These are phyloP conservation scores for Euura saliciscinereae DNA, from an alignment of 1,140 invertebrate species.

Conservation along the genomic window DNA sequence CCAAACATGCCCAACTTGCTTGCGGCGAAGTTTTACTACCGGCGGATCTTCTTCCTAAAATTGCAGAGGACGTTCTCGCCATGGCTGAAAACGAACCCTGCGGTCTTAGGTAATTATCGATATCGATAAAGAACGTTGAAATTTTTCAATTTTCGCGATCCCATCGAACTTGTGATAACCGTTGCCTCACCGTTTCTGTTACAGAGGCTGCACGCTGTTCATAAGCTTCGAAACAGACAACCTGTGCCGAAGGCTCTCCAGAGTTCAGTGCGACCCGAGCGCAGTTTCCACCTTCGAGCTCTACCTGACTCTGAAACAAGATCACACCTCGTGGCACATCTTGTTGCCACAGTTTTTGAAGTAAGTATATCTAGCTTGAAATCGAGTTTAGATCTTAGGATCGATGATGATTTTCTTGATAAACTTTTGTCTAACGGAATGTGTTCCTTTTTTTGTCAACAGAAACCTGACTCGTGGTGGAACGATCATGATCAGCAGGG, in stretches of 20 bases:
- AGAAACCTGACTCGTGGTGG: constrained; percentile 82
- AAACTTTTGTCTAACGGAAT: constrained; percentile 7
- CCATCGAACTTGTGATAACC: neutral
- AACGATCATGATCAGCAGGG: constrained; percentile 83
- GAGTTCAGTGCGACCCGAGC: constrained; percentile 80
- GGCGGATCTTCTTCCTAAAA: constrained; percentile 74
- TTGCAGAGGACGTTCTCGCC: constrained; percentile 76
- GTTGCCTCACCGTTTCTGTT: constrained; percentile 34
- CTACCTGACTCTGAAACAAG: constrained; percentile 82
- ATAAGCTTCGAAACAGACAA: constrained; percentile 74
- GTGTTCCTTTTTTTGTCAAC: constrained; percentile 48
- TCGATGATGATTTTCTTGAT: neutral
- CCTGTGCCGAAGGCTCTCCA: constrained; percentile 65
- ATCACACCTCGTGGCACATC: constrained; percentile 80
- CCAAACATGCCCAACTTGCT: constrained; percentile 76
- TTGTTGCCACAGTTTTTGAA: constrained; percentile 84
- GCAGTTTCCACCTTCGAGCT: constrained; percentile 87
- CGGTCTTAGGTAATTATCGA: constrained; percentile 65
- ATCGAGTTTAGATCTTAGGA: neutral
- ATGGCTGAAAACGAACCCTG: constrained; percentile 86
- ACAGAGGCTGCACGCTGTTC: constrained; percentile 75
- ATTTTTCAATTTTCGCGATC: neutral
- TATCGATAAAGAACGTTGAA: too few relatives aligned
- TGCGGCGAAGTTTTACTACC: constrained; percentile 84
- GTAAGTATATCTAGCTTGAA: constrained; percentile 62